phyloP scores from a whole-genome alignment of 1,140 invertebrate species.

The Anastatus disparis region DNA sequence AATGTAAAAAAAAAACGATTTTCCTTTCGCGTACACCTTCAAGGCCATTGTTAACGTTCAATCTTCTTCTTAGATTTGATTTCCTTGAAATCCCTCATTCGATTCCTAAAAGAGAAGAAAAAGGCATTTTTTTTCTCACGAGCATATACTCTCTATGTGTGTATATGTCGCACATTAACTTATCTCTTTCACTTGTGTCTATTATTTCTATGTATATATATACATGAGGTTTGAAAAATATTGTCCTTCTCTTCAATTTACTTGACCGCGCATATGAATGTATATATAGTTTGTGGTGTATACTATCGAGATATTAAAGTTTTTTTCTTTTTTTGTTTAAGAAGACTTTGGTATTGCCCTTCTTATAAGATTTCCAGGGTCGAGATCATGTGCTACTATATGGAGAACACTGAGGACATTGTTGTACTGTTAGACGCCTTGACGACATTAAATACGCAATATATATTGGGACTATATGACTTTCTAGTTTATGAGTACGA shows the following conservation, averaged over 20 bases:
- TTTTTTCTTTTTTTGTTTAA: no score
- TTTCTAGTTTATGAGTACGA: neutral
- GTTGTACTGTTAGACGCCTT: neutral
- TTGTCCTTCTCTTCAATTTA: neutral
- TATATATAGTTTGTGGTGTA: no score
- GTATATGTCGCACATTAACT: neutral
- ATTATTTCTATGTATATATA: conserved; percentile 13
- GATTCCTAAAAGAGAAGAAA: conserved; percentile 23
- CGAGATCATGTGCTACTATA: no score
- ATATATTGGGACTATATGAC: neutral
- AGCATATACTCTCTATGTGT: no score
- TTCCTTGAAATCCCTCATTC: conserved; percentile 30
- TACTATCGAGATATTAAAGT: no score
- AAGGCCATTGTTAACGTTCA: conserved; percentile 7
- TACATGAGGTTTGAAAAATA: no score
- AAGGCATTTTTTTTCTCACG: conserved; percentile 32
- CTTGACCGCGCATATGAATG: neutral
- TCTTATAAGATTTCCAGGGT: no score
- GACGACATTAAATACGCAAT: neutral
- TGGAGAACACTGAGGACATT: neutral
- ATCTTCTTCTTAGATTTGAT: conserved; percentile 41
- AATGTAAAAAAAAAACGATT: conserved; percentile 5
- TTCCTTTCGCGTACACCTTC: conserved; percentile 19
- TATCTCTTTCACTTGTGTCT: neutral
- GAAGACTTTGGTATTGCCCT: no score